Evolutionary conservation across 2,888 invertebrate species (phyloP).

Genomic region (Mycalesis mineus): DNA sequence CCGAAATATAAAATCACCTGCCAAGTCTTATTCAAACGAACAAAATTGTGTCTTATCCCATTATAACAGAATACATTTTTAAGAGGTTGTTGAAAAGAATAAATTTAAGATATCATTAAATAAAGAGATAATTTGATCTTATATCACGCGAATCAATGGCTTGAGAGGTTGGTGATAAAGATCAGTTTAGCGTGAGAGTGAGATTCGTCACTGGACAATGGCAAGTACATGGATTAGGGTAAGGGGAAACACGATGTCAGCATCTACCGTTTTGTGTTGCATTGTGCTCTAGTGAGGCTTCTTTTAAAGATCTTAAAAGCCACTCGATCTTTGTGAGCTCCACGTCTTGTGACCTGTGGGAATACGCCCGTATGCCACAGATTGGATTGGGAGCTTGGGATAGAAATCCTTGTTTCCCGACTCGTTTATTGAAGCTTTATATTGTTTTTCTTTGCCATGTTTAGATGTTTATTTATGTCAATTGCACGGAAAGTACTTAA

Average conservation of each 20-base stretch:
- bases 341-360: conserved; percentile 33
- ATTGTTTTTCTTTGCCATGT: conserved; percentile 13
- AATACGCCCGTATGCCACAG: conserved; percentile 32
- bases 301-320: conserved; percentile 36
- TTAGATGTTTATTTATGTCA: neutral
- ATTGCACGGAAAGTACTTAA: too few relatives aligned
- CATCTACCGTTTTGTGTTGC: conserved; percentile 43
- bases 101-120: conserved; percentile 51
- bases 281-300: conserved; percentile 37
- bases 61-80: conserved; percentile 35
- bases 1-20: conserved; percentile 54
- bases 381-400: conserved; percentile 50
- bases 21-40: conserved; percentile 6
- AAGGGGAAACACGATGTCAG: conserved; percentile 52
- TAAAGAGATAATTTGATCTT: conserved; percentile 51
- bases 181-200: conserved; percentile 35
- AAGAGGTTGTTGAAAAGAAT: conserved; percentile 21
- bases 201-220: conserved; percentile 41
- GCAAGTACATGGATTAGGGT: conserved; percentile 50
- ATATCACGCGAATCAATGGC: conserved; percentile 35
- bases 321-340: conserved; percentile 39
- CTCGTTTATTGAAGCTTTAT: conserved; percentile 24
- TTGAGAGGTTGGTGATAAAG: conserved; percentile 33
- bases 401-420: conserved; percentile 32
- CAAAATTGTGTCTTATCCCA: conserved; percentile 35